Evolutionary conservation across 2,888 invertebrate species (phyloP).

Genomic region (Harpalus rufipes): DNA sequence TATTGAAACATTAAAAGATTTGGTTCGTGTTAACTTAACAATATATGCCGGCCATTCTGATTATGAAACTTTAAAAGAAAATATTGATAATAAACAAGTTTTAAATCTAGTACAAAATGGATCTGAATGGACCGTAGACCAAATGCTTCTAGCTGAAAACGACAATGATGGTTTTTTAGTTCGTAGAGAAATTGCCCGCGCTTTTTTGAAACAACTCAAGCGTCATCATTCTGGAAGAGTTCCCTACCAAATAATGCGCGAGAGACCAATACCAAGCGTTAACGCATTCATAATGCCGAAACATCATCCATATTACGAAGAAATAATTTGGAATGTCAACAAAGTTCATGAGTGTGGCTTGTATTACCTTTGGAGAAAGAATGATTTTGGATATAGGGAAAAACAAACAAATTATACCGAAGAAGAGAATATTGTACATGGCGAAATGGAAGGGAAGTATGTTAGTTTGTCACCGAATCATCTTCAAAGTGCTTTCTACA

Average conservation of each 20-base stretch:
- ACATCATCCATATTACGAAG: slow-evolving; percentile 59
- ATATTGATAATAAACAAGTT: slow-evolving; percentile 15
- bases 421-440: not conserved
- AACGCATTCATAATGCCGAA: slow-evolving; percentile 55
- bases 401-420: not conserved
- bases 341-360: slow-evolving; percentile 62
- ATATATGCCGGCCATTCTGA: slow-evolving; percentile 42
- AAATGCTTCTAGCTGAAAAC: slow-evolving; percentile 28
- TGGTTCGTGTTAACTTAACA: slow-evolving; percentile 25
- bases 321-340: slow-evolving; percentile 63
- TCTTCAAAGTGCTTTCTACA: slow-evolving; percentile 48
- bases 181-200: slow-evolving; percentile 49
- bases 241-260: slow-evolving; percentile 39
- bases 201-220: slow-evolving; percentile 31
- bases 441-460: not conserved
- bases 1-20: slow-evolving; percentile 33
- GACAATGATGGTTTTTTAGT: slow-evolving; percentile 47
- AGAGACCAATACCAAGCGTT: slow-evolving; percentile 55
- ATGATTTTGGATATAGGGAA: slow-evolving; percentile 47
- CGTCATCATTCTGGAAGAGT: not conserved
- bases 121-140: slow-evolving; percentile 16
- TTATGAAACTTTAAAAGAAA: slow-evolving; percentile 9
- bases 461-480: slow-evolving; percentile 22
- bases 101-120: not conserved
- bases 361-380: slow-evolving; percentile 44